phyloP scores from a whole-genome alignment of 2,888 invertebrate species.

The Mythimna albipuncta region DNA sequence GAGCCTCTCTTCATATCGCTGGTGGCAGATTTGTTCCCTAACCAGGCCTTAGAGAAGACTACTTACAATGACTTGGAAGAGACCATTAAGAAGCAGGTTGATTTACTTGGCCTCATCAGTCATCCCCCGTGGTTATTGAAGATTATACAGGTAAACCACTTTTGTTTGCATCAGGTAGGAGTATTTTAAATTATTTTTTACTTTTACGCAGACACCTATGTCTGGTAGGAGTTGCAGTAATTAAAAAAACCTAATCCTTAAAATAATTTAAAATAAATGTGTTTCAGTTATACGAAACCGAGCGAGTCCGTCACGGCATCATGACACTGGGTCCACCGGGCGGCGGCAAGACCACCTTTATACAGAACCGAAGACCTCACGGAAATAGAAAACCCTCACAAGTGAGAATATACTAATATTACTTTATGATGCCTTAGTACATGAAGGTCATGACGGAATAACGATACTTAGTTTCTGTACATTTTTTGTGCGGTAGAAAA shows the following conservation, averaged over 20 bases:
- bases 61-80: slow-evolving; percentile 96
- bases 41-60: slow-evolving; percentile 98
- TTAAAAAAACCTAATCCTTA: too few relatives aligned
- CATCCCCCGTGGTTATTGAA: slow-evolving; percentile 99
- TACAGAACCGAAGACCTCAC: slow-evolving; percentile 96
- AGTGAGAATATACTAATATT: slow-evolving; percentile 80
- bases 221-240: too few relatives aligned
- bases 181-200: too few relatives aligned
- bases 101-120: slow-evolving; percentile 94
- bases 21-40: slow-evolving; percentile 98
- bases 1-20: slow-evolving; percentile 99
- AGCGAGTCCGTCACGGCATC: slow-evolving; percentile 98
- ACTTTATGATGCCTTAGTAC: not conserved
- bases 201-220: too few relatives aligned
- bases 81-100: slow-evolving; percentile 96
- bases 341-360: slow-evolving; percentile 98
- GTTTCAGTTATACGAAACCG: slow-evolving; percentile 97
- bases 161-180: too few relatives aligned
- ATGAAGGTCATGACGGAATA: not conserved
- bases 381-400: slow-evolving; percentile 95
- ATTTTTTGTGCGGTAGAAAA: too few relatives aligned
- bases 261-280: not conserved
- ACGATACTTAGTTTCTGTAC: not conserved
- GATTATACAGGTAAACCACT: slow-evolving; percentile 94
- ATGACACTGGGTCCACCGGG: slow-evolving; percentile 99